A percentile compares a stretch with the other conserved stretches of the same genome.
Conservation (phyloP, 2,797 vertebrate species). For the Enteromius anoplus region DNA sequence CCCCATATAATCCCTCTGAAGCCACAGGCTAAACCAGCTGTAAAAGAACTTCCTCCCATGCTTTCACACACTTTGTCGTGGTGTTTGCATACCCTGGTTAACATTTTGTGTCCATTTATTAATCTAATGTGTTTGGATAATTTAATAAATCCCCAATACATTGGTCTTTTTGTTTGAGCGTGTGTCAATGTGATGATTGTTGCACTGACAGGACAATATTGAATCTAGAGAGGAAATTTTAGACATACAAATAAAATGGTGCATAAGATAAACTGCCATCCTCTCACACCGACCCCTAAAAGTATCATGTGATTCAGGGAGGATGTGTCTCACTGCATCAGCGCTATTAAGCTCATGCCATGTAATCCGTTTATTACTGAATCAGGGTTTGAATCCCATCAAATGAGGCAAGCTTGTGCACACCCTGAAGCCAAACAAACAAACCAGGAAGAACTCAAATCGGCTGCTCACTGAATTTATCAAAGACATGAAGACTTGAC, state of each 20-base stretch:
- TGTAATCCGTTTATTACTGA: slow-evolving; percentile 27
- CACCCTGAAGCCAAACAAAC: slow-evolving; percentile 21
- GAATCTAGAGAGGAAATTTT: background rate
- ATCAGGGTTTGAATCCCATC: background rate
- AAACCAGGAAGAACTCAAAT: background rate
- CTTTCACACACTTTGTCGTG: slow-evolving; percentile 6
- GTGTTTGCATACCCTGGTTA: background rate
- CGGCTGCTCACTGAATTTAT: background rate
- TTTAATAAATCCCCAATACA: background rate
- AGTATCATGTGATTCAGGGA: slow-evolving; percentile 12
- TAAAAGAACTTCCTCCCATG: slow-evolving; percentile 28
- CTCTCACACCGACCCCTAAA: slow-evolving; percentile 15
- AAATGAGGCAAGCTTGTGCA: background rate
- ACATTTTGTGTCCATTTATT: background rate
- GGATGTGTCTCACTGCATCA: slow-evolving; percentile 21
- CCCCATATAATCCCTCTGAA: slow-evolving; percentile 42
- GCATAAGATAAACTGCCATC: background rate
- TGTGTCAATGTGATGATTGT: background rate
- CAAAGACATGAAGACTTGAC: background rate
- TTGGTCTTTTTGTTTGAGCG: background rate
- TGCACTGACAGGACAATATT: background rate
- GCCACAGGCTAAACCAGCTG: slow-evolving; percentile 46
- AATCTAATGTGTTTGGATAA: background rate
- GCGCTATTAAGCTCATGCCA: background rate
- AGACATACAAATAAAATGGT: background rate